Conservation (phyloP, 2,888 invertebrate genomes). For the Phlogophora meticulosa region DNA sequence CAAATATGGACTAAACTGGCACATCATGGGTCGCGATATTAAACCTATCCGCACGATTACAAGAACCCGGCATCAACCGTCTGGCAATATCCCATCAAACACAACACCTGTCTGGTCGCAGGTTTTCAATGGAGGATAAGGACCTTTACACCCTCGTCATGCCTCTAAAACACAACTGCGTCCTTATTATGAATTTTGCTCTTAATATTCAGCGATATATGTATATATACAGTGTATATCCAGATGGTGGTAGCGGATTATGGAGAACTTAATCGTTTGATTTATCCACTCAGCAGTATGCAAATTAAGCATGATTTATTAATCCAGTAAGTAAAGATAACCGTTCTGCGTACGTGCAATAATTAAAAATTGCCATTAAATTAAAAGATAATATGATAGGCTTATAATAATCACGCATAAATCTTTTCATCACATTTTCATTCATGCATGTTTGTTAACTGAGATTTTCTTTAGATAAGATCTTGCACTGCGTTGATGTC, state of each 20-base stretch:
- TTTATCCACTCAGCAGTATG: slow-evolving; percentile 27
- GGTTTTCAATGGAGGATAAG: no score
- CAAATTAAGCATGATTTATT: slow-evolving; percentile 11
- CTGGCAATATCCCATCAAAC: no score
- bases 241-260: slow-evolving; percentile 31
- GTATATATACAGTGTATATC: no score
- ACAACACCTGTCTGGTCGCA: no score
- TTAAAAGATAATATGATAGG: slow-evolving; percentile 21
- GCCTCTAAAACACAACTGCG: no score
- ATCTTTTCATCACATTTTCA: slow-evolving; percentile 22
- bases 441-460: slow-evolving; percentile 12
- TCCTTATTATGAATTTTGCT: neutral
- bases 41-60: no score
- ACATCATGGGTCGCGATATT: no score
- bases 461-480: slow-evolving; percentile 12
- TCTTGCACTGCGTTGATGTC: slow-evolving; percentile 19
- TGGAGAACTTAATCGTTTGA: no score
- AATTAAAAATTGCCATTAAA: slow-evolving; percentile 17
- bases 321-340: slow-evolving; percentile 17
- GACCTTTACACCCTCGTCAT: no score
- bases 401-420: slow-evolving; percentile 28
- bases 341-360: slow-evolving; percentile 31
- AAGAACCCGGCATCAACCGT: no score
- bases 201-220: no score
- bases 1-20: no score